Evolutionary conservation across 2,888 invertebrate genomes (phyloP).

Genomic region (Deladenus siricidicola): DNA sequence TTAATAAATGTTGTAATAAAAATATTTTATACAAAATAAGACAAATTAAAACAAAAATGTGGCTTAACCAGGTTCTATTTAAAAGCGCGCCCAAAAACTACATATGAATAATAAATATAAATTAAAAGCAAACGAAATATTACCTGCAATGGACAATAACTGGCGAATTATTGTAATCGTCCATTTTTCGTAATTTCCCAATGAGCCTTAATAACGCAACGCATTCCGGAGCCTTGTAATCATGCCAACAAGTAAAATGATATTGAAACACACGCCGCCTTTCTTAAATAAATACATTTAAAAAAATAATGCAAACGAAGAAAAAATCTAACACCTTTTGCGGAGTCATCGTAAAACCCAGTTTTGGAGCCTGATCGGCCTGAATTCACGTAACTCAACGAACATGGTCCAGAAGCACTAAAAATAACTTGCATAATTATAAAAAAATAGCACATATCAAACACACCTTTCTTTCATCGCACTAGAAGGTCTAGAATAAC

Average conservation of each 20-base stretch:
- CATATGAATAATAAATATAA: not conserved
- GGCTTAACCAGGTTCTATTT: not conserved
- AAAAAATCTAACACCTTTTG: not conserved
- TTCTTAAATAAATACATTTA: constrained; percentile 27
- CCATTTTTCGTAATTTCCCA: constrained; percentile 56
- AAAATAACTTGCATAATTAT: not conserved
- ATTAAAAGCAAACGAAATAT: constrained; percentile 42
- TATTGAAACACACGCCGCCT: constrained; percentile 72
- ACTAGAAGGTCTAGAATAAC: not conserved
- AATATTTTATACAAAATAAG: not conserved
- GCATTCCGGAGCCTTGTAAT: constrained; percentile 88
- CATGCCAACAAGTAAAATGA: constrained; percentile 90
- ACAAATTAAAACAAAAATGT: too few species aligned
- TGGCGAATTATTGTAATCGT: constrained; percentile 42
- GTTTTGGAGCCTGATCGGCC: not conserved
- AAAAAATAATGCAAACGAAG: constrained; percentile 4
- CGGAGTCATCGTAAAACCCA: not conserved
- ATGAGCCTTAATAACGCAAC: constrained; percentile 65
- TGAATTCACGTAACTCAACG: not conserved
- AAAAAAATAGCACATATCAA: too few species aligned
- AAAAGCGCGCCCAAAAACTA: not conserved
- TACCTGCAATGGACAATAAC: constrained; percentile 74
- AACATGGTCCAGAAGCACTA: not conserved
- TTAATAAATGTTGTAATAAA: constrained; percentile 3
- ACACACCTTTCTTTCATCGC: not conserved